Evolutionary conservation across 2,888 invertebrate genomes (phyloP).

Genomic region (Drosophila subquinaria): DNA sequence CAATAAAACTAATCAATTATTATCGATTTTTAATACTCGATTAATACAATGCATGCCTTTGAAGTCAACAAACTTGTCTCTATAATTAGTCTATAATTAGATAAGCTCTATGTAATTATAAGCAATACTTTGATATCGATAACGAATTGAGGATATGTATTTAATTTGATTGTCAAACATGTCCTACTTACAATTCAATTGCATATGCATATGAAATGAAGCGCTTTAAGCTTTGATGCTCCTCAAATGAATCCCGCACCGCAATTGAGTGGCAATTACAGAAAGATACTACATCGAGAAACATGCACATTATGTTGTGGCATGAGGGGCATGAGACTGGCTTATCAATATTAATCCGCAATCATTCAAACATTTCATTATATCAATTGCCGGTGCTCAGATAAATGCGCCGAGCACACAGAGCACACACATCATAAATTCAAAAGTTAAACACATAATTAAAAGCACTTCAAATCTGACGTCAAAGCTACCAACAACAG

Average conservation of each 20-base stretch:
- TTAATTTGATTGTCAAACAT: constrained; percentile 13
- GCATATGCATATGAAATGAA: constrained; percentile 15
- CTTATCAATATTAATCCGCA: constrained; percentile 59
- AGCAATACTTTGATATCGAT: constrained; percentile 10
- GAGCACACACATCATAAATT: constrained; percentile 56
- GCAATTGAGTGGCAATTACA: constrained; percentile 7
- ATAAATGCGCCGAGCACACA: constrained; percentile 16
- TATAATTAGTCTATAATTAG: background rate
- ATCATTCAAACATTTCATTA: constrained; percentile 65
- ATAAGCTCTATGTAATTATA: constrained; percentile 1
- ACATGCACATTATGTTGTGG: constrained; percentile 2
- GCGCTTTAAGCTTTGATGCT: constrained; percentile 15
- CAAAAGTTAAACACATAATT: constrained; percentile 76
- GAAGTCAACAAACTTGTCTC: no score
- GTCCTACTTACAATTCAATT: background rate
- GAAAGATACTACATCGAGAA: constrained; percentile 9
- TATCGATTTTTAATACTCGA: background rate
- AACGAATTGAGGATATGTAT: constrained; percentile 1
- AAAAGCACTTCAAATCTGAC: constrained; percentile 72
- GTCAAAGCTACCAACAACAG: constrained; percentile 41
- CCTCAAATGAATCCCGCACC: background rate
- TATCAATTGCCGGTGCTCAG: constrained; percentile 46
- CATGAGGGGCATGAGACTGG: constrained; percentile 11
- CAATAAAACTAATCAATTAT: background rate
- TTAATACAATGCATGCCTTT: background rate